These are phyloP conservation scores for Xenops minutus DNA, from an alignment of 2,797 vertebrate species.

Conservation along the genomic window DNA sequence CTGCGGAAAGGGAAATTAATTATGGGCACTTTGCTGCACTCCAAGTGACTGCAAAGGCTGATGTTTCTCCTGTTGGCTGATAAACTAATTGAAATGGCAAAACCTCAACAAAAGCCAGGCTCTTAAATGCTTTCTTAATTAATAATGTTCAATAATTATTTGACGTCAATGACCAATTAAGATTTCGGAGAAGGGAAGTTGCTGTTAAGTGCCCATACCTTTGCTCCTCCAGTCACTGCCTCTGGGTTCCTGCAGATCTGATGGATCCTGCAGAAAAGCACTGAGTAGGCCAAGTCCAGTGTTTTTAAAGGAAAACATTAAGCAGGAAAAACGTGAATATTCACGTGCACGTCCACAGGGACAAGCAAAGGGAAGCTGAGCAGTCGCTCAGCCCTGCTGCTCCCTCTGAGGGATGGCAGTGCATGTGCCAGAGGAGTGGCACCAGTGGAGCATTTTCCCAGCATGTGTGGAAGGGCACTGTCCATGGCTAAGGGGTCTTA, in stretches of 20 bases:
- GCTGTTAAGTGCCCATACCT: neutral
- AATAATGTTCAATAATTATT: constrained; percentile 62
- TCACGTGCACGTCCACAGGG: neutral
- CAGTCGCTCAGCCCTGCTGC: neutral
- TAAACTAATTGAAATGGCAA: constrained; percentile 57
- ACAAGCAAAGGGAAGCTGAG: constrained; percentile 6
- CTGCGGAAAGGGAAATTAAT: constrained; percentile 65
- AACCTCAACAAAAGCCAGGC: constrained; percentile 52
- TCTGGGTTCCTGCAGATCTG: constrained; percentile 11
- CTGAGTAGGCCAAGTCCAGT: neutral
- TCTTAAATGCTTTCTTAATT: constrained; percentile 60
- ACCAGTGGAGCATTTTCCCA: neutral
- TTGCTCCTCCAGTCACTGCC: neutral
- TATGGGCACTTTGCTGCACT: constrained; percentile 40
- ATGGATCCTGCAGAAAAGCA: constrained; percentile 15
- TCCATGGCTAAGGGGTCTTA: neutral
- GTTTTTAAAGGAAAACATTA: constrained; percentile 54
- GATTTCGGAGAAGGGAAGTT: constrained; percentile 56
- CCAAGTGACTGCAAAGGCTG: constrained; percentile 17
- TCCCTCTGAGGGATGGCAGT: neutral
- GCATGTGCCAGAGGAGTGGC: neutral
- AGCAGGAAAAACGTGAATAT: constrained; percentile 46
- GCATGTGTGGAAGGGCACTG: neutral
- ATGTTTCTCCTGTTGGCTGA: constrained; percentile 39
- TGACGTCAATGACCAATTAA: constrained; percentile 63